Evolutionary conservation across 2,888 invertebrate species (phyloP).

Genomic region (Chamaedrilus cognettii): DNA sequence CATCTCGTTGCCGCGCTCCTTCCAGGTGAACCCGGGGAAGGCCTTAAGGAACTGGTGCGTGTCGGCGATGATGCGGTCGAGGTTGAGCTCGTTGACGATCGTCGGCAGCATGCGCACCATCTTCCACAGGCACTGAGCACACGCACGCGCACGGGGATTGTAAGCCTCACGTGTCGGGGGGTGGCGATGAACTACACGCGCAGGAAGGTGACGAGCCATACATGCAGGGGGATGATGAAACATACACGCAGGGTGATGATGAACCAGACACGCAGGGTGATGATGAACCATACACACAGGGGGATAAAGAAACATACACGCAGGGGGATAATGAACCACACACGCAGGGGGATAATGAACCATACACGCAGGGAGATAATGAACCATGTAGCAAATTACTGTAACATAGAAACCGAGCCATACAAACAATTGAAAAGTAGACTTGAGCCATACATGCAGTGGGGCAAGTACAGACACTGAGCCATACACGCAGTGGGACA

Average conservation of each 20-base stretch:
- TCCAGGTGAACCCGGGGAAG: conserved; percentile 87
- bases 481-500: neutral
- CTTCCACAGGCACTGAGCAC: conserved; percentile 80
- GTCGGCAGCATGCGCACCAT: conserved; percentile 83
- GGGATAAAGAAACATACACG: too few relatives aligned
- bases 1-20: conserved; percentile 76
- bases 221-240: too few relatives aligned
- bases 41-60: conserved; percentile 86
- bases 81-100: conserved; percentile 65
- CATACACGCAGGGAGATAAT: too few relatives aligned
- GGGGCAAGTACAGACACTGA: neutral
- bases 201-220: neutral
- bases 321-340: too few relatives aligned
- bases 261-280: too few relatives aligned
- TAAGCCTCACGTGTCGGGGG: neutral
- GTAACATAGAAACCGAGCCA: too few relatives aligned
- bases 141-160: neutral
- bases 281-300: too few relatives aligned
- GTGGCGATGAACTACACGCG: neutral
- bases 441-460: neutral
- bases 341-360: too few relatives aligned
- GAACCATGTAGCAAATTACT: too few relatives aligned
- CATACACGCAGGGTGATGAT: too few relatives aligned
- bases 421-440: too few relatives aligned
- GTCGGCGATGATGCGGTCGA: conserved; percentile 68